A percentile compares a stretch with the other conserved stretches of the same genome.
Evolutionary conservation across 2,113 vertebrate genomes (phyloP).

Genomic region (Bothrops jararaca): DNA sequence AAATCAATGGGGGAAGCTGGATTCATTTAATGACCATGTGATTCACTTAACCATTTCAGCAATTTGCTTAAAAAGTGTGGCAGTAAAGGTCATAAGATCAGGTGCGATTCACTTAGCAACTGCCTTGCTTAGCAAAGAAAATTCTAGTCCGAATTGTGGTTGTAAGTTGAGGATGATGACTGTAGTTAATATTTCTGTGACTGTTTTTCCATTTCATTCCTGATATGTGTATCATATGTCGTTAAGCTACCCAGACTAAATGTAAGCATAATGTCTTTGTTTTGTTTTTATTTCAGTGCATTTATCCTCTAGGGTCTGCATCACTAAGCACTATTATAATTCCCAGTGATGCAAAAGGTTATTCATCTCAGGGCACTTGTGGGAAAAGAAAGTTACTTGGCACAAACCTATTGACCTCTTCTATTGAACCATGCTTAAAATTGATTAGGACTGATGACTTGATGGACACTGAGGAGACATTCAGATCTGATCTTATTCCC

Average conservation of each 20-base stretch:
- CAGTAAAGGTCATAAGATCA: not conserved
- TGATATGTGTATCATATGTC: not conserved
- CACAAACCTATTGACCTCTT: constrained; percentile 34
- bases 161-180: not conserved
- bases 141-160: not conserved
- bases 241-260: not conserved
- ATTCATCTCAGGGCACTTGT: constrained; percentile 39
- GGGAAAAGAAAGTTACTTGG: constrained; percentile 72
- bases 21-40: not conserved
- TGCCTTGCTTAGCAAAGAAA: not conserved
- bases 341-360: constrained; percentile 64
- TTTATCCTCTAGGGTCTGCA: constrained; percentile 88
- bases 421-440: constrained; percentile 60
- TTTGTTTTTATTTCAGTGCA: constrained; percentile 76
- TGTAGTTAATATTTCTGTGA: not conserved
- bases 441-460: constrained; percentile 47
- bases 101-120: not conserved
- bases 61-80: not conserved
- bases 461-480: not conserved
- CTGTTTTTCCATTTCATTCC: not conserved
- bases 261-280: not conserved
- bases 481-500: constrained; percentile 17
- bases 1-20: not conserved
- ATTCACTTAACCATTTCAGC: not conserved
- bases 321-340: constrained; percentile 79